These are phyloP conservation scores for Anoncus sp. DNA, from an alignment of 2,888 invertebrate species.

Conservation along the genomic window DNA sequence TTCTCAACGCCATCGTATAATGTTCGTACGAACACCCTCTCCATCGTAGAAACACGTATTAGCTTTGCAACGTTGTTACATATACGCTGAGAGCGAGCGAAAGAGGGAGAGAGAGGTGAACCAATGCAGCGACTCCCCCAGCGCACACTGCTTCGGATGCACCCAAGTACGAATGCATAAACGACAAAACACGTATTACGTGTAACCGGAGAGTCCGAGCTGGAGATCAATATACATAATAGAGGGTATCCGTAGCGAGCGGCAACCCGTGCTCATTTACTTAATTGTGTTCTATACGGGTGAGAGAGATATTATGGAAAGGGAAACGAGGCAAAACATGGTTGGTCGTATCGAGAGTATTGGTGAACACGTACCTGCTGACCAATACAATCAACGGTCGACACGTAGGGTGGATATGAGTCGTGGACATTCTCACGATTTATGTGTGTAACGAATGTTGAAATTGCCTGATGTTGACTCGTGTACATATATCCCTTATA, in stretches of 20 bases:
- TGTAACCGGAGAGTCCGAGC: slow-evolving; percentile 80
- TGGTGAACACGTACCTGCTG: slow-evolving; percentile 24
- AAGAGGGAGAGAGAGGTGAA: slow-evolving; percentile 50
- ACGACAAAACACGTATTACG: slow-evolving; percentile 82
- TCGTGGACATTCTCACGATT: slow-evolving; percentile 40
- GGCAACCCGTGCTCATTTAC: slow-evolving; percentile 83
- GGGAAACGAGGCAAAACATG: slow-evolving; percentile 30
- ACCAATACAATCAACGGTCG: slow-evolving; percentile 26
- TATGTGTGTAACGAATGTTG: slow-evolving; percentile 41
- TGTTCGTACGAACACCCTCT: slow-evolving; percentile 13
- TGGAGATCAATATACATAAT: slow-evolving; percentile 83
- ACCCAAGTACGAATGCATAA: slow-evolving; percentile 77
- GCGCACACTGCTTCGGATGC: slow-evolving; percentile 62
- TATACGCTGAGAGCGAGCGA: slow-evolving; percentile 49
- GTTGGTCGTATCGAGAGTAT: slow-evolving; percentile 30
- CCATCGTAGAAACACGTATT: slow-evolving; percentile 33
- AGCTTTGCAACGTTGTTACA: slow-evolving; percentile 34
- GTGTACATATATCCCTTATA: slow-evolving; percentile 13
- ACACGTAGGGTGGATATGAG: slow-evolving; percentile 21
- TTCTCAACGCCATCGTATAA: slow-evolving; percentile 22
- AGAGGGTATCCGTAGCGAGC: slow-evolving; percentile 81
- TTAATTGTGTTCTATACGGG: slow-evolving; percentile 82
- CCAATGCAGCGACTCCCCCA: slow-evolving; percentile 52
- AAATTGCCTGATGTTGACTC: too few species aligned
- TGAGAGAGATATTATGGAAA: slow-evolving; percentile 67